Evolutionary conservation across 1,140 invertebrate genomes (phyloP).

Genomic region (Schmidtea mediterranea): DNA sequence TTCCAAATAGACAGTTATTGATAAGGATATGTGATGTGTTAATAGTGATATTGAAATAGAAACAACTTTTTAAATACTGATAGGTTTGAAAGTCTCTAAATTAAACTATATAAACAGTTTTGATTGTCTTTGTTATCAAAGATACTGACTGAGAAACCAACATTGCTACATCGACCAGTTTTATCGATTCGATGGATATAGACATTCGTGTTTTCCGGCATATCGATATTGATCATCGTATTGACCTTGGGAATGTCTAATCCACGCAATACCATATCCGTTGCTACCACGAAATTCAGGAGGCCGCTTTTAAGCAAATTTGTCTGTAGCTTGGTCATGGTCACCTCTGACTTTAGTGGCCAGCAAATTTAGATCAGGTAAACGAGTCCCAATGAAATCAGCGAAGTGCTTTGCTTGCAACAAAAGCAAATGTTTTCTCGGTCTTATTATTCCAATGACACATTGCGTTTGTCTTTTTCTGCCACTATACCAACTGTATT

Average conservation of each 20-base stretch:
- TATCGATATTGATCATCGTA: conserved; percentile 68
- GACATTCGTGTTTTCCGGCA: conserved; percentile 53
- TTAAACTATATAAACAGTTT: too few species aligned
- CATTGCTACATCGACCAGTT: conserved; percentile 69
- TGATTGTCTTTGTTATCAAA: conserved; percentile 31
- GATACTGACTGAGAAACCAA: conserved; percentile 60
- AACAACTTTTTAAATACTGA: too few species aligned
- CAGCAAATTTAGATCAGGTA: conserved; percentile 8
- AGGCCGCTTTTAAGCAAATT: conserved; percentile 37
- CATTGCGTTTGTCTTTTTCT: conserved; percentile 43
- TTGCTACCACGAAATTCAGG: conserved; percentile 52
- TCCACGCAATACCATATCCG: conserved; percentile 66
- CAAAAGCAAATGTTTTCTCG: conserved; percentile 51
- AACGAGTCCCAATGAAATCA: conserved; percentile 40
- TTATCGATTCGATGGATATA: conserved; percentile 81
- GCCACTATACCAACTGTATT: too few species aligned
- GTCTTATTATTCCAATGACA: conserved; percentile 14
- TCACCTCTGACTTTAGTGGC: conserved; percentile 30
- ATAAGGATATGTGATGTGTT: too few species aligned
- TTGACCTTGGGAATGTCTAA: conserved; percentile 48
- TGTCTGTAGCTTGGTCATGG: conserved; percentile 55
- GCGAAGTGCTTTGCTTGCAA: conserved; percentile 58
- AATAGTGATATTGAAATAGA: too few species aligned
- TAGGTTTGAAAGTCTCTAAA: too few species aligned
- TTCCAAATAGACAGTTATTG: too few species aligned